Evolutionary conservation across 2,888 invertebrate species (phyloP).

Genomic region (Heteropelma amictum): DNA sequence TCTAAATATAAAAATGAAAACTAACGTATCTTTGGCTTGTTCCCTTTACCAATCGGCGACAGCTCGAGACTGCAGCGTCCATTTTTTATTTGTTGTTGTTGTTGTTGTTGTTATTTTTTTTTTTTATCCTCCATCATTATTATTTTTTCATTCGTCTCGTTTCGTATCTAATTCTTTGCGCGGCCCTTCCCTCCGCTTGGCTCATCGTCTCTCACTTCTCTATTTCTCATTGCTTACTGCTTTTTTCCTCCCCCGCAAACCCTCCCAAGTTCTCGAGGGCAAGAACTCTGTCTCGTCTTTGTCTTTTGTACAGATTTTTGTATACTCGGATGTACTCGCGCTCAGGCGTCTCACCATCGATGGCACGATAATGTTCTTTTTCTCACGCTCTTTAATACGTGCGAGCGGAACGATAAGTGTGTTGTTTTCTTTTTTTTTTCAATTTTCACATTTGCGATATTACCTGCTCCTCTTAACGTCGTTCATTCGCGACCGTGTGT

Average conservation of each 20-base stretch:
- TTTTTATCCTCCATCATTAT: conserved; percentile 52
- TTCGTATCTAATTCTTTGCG: not conserved
- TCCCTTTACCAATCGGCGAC: conserved; percentile 86
- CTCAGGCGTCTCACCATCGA: conserved; percentile 17
- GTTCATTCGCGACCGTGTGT: not conserved
- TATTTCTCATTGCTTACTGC: not conserved
- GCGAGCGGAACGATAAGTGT: not conserved
- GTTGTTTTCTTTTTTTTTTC: too few relatives aligned
- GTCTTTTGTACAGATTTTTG: conserved; percentile 42
- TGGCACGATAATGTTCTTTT: conserved; percentile 16
- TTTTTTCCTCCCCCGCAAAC: conserved; percentile 22
- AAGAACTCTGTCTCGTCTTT: not conserved
- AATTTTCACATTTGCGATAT: conserved; percentile 32
- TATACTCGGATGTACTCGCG: conserved; percentile 22
- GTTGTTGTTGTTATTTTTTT: conserved; percentile 65
- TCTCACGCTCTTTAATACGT: not conserved
- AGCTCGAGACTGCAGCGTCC: conserved; percentile 71
- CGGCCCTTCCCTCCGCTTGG: conserved; percentile 67
- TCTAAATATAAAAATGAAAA: conserved; percentile 81
- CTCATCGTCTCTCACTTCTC: conserved; percentile 34
- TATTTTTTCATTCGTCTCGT: conserved; percentile 63
- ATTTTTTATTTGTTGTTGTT: conserved; percentile 63
- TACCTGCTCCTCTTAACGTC: not conserved
- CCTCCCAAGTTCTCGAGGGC: conserved; percentile 9
- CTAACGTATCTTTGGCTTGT: conserved; percentile 91